Conservation (phyloP, 1,140 invertebrate species). For the Drosophila littoralis region DNA sequence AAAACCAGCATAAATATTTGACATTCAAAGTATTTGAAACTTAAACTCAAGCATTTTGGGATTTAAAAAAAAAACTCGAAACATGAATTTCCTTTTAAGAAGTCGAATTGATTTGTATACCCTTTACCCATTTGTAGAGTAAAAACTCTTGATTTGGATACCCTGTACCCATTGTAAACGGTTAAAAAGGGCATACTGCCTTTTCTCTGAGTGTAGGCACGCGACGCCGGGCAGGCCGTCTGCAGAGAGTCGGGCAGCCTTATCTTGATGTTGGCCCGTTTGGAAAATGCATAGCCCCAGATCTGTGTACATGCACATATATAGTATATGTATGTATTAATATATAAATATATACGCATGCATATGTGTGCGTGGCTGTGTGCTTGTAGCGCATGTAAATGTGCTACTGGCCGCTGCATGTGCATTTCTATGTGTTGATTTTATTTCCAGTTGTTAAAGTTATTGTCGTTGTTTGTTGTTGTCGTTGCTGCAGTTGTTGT, state of each 20-base stretch:
- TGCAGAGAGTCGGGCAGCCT: conserved; percentile 23
- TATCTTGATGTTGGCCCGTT: conserved; percentile 44
- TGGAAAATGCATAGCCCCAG: conserved; percentile 39
- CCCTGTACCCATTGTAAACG: no score
- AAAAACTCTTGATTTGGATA: no score
- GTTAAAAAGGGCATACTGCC: no score
- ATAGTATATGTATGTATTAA: neutral
- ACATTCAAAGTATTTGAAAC: no score
- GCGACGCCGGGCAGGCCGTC: conserved; percentile 15
- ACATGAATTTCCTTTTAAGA: no score
- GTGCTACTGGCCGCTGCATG: conserved; percentile 25
- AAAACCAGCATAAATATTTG: no score
- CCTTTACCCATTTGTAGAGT: no score
- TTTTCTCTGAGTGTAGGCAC: conserved; percentile 15
- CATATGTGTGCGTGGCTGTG: neutral
- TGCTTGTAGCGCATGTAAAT: conserved; percentile 20
- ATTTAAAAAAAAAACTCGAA: no score
- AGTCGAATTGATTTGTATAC: no score
- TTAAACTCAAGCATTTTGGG: no score
- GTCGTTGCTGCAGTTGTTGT: neutral
- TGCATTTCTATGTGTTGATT: conserved; percentile 46
- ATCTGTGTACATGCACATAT: conserved; percentile 1
- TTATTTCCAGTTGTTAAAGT: conserved; percentile 48
- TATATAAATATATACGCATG: conserved; percentile 3
- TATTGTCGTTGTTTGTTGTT: conserved; percentile 13